phyloP scores from a whole-genome alignment of 2,888 invertebrate genomes.

The Ormyrus nitidulus region DNA sequence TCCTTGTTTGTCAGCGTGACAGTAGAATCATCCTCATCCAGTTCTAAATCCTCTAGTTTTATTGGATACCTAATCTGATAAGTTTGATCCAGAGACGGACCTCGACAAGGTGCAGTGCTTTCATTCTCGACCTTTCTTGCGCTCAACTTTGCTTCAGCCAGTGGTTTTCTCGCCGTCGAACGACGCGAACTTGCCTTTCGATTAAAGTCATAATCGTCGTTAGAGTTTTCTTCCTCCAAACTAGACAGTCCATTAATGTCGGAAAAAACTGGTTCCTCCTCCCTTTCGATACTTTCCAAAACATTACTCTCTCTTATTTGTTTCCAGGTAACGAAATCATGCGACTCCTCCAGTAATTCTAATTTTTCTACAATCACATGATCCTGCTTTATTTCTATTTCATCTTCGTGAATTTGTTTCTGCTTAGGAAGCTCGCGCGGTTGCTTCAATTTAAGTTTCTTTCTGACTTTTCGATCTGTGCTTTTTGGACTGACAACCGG shows the following conservation, averaged over 20 bases:
- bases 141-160: too few relatives aligned
- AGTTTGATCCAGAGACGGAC: background rate
- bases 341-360: background rate
- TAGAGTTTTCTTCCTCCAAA: slow-evolving; percentile 33
- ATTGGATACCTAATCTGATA: slow-evolving; percentile 1
- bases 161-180: too few relatives aligned
- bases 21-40: background rate
- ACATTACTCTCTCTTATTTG: slow-evolving; percentile 56
- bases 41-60: background rate
- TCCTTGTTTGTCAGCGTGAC: background rate
- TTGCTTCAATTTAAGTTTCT: background rate
- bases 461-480: background rate
- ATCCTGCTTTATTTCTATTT: background rate
- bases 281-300: slow-evolving; percentile 31
- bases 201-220: slow-evolving; percentile 35
- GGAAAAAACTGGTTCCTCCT: slow-evolving; percentile 37
- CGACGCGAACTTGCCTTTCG: slow-evolving; percentile 14
- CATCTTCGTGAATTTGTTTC: background rate
- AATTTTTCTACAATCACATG: too few relatives aligned
- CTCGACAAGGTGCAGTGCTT: background rate
- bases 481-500: background rate
- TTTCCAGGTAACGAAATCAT: slow-evolving; percentile 63
- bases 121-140: background rate
- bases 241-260: slow-evolving; percentile 33
- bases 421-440: background rate